Base-by-base conservation (phyloP, 1,140 invertebrate species). In the Belonocnema kinseyi region DNA sequence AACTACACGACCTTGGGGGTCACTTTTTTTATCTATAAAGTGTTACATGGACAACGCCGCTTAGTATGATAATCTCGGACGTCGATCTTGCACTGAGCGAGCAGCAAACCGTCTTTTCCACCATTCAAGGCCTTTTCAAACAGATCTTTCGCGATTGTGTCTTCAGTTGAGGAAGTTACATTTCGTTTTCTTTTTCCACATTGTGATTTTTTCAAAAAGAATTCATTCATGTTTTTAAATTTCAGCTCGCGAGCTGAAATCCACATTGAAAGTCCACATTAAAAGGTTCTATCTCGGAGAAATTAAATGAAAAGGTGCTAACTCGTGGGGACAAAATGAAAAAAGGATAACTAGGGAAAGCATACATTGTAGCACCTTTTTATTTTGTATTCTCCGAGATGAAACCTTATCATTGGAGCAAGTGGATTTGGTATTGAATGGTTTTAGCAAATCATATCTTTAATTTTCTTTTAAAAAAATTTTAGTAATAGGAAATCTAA, bases 21-120 rank as follows among this genome's bases (percentile, higher is more conserved):
- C 78, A 77, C 14, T 70, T 76, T 80, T 85, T 86, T 87, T 84
- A 80, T 85, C 78, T 84, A 82, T 83, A 82, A 87, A 85, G 86
- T 87, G 86, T 87, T 87, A 87, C 84, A 85, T 81, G 86, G 85
- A 86, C 86, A 82, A 83, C 82, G 82, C 84, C 84, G 83, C 86
- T 85, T 84, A 85, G 80, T 84, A 85, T 83, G 83, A 84, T 87
- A 85, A 87, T 87, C 86, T 85, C 79, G 79, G 75, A 81, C 79
- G 85, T 85, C 82, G 83, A 87, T 85, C 85, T 87, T 80, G 77
- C 77, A 82, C 77, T 81, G 79, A 77, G 81, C 79, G 83, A 79
- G 81, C 80, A 82, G 80, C 78, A 81, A 82, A 84, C 80, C 73
- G 81, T 81, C 83, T 84, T 80, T 80, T 79, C 79, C 77, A 74